Evolutionary conservation across 2,113 vertebrate genomes (phyloP).

Genomic region (Catharus minimus): DNA sequence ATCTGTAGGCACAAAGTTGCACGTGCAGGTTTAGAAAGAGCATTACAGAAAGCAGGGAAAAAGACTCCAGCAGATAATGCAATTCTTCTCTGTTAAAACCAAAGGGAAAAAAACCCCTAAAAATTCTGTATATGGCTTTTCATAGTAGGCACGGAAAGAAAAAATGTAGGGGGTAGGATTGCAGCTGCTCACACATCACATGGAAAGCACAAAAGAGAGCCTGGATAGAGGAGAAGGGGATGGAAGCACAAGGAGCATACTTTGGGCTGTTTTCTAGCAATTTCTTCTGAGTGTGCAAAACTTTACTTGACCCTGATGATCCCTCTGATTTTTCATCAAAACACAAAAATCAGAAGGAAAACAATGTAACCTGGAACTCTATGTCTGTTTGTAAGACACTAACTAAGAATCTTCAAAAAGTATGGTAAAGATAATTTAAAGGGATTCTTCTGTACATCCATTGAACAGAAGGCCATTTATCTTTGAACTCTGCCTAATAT

Average conservation of each 20-base stretch:
- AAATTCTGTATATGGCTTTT: background rate
- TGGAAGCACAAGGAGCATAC: background rate
- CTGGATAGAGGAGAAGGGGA: background rate
- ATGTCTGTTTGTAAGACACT: background rate
- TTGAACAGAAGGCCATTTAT: background rate
- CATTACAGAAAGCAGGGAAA: background rate
- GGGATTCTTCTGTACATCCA: background rate
- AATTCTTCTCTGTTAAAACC: background rate
- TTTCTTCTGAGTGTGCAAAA: background rate
- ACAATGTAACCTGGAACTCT: background rate
- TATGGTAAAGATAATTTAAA: background rate
- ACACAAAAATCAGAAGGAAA: background rate
- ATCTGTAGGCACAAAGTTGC: background rate
- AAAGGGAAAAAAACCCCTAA: background rate
- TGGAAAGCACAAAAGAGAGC: background rate
- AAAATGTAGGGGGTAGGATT: background rate
- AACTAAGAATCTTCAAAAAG: background rate
- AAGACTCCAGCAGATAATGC: background rate
- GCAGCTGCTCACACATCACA: background rate
- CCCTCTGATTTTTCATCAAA: background rate
- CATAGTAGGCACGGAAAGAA: background rate
- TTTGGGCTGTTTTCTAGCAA: background rate
- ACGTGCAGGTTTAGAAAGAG: background rate
- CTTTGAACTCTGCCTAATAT: constrained; percentile 26
- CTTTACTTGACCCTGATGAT: background rate